Conservation (phyloP, 2,888 invertebrate species). For the Timema podura region DNA sequence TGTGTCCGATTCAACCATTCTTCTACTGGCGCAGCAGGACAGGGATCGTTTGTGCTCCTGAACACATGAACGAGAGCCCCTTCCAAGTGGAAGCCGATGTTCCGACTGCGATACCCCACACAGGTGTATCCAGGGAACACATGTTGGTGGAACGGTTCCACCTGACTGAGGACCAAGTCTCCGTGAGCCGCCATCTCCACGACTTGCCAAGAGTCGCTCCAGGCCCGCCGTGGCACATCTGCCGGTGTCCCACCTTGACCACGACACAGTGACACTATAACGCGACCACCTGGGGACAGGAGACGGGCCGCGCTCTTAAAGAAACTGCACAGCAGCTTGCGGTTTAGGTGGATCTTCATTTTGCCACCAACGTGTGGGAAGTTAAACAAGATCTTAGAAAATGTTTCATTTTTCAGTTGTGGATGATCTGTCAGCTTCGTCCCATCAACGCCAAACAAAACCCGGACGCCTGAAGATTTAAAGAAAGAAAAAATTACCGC, state of each 20-base stretch:
- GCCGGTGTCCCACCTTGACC: conserved; percentile 53
- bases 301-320: conserved; percentile 45
- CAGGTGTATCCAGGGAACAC: conserved; percentile 45
- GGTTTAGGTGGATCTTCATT: conserved; percentile 55
- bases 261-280: conserved; percentile 50
- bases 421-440: conserved; percentile 43
- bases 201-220: conserved; percentile 55
- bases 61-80: conserved; percentile 43
- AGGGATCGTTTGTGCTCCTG: conserved; percentile 21
- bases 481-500: conserved; percentile 38
- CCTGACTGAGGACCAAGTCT: conserved; percentile 44
- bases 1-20: conserved; percentile 1
- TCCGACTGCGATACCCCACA: conserved; percentile 47
- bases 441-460: conserved; percentile 51
- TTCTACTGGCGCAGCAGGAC: conserved; percentile 15
- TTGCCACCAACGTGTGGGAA: conserved; percentile 60
- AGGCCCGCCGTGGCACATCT: conserved; percentile 44
- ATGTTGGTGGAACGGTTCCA: conserved; percentile 43
- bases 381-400: conserved; percentile 54
- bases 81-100: conserved; percentile 42
- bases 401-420: conserved; percentile 38
- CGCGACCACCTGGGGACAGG: conserved; percentile 41
- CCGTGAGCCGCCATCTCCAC: conserved; percentile 53
- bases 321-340: conserved; percentile 49
- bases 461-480: conserved; percentile 45